These are phyloP conservation scores for Spinus pinus DNA, from an alignment of 2,797 vertebrate genomes.

Conservation along the genomic window DNA sequence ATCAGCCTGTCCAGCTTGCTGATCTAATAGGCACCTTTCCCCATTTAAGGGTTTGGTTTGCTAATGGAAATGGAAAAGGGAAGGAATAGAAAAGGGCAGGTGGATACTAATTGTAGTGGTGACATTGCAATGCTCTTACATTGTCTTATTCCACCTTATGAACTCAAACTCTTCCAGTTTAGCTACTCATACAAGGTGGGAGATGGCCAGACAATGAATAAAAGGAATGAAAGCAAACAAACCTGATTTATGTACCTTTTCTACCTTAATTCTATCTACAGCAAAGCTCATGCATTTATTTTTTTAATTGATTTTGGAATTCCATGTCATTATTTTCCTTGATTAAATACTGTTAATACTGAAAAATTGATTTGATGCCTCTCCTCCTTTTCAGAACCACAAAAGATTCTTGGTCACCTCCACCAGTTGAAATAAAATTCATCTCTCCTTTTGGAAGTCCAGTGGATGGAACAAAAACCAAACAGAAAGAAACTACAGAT, in stretches of 20 bases:
- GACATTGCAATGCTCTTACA: neutral
- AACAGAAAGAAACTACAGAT: conserved; percentile 69
- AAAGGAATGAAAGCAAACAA: neutral
- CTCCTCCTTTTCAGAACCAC: conserved; percentile 66
- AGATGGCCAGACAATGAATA: neutral
- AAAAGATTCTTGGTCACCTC: conserved; percentile 75
- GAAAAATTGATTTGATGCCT: neutral
- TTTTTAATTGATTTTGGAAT: neutral
- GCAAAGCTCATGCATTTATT: neutral
- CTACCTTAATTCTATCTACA: neutral
- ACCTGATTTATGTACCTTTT: neutral
- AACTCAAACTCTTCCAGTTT: neutral
- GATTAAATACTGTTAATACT: neutral
- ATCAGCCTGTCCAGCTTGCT: neutral
- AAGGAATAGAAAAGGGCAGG: neutral
- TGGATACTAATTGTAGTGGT: neutral
- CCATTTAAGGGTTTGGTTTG: neutral
- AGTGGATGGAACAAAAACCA: conserved; percentile 43
- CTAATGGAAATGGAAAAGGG: neutral
- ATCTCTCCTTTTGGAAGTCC: conserved; percentile 90
- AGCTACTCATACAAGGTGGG: neutral
- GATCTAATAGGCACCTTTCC: neutral
- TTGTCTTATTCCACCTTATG: neutral
- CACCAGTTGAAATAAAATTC: conserved; percentile 81
- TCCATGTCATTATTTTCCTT: neutral